Evolutionary conservation across 1,140 invertebrate genomes (phyloP).

Genomic region (Drosophila santomea): DNA sequence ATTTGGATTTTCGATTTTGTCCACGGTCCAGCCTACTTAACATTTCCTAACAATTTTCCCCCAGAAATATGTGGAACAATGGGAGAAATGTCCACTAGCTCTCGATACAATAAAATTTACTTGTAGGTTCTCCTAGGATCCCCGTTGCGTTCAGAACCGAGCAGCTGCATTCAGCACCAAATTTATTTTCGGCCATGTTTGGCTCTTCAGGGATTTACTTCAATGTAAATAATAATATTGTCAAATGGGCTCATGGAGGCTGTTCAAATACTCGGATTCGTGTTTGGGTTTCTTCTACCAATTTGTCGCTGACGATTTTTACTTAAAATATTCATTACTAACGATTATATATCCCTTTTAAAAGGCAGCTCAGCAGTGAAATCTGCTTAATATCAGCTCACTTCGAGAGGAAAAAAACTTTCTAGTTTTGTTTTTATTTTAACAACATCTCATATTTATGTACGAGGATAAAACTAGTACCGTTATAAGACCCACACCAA

Average conservation of each 20-base stretch:
- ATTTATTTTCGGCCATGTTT: constrained; percentile 27
- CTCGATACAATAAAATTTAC: constrained; percentile 55
- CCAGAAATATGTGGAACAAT: constrained; percentile 52
- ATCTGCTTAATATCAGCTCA: background rate
- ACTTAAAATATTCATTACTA: background rate
- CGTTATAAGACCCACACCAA: constrained; percentile 56
- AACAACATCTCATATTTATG: constrained; percentile 60
- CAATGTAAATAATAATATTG: constrained; percentile 32
- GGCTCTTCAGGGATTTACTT: constrained; percentile 16
- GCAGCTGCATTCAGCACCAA: constrained; percentile 19
- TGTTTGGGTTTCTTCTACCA: background rate
- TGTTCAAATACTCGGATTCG: background rate
- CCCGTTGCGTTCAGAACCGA: constrained; percentile 44
- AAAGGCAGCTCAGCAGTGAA: too few relatives aligned
- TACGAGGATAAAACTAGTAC: constrained; percentile 45
- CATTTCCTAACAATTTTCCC: constrained; percentile 56
- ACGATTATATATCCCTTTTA: background rate
- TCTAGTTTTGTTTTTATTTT: constrained; percentile 48
- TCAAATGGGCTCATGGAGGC: constrained; percentile 6
- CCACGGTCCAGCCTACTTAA: constrained; percentile 57
- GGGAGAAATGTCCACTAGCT: constrained; percentile 25
- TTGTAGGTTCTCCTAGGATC: constrained; percentile 32
- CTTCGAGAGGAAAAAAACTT: constrained; percentile 37
- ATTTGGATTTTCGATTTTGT: constrained; percentile 54
- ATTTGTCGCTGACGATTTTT: constrained; percentile 15